These are phyloP conservation scores for Euura lappo DNA, from an alignment of 1,140 invertebrate species.

Conservation along the genomic window DNA sequence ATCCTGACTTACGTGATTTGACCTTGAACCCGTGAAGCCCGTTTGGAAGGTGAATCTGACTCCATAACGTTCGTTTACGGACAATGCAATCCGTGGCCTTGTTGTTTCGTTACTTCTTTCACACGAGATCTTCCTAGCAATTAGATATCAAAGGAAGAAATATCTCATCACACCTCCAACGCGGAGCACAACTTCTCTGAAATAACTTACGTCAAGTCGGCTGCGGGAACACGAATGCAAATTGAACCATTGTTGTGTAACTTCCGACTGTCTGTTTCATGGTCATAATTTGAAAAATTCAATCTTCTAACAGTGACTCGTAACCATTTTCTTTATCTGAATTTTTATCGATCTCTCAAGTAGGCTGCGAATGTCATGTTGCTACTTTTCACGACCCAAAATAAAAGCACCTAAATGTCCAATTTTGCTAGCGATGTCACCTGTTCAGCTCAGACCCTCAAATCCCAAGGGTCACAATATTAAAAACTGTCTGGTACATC, in stretches of 20 bases:
- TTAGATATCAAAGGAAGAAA: background rate
- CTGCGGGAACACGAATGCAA: background rate
- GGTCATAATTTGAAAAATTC: background rate
- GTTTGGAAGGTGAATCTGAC: background rate
- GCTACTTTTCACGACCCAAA: too few relatives aligned
- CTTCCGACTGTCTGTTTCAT: background rate
- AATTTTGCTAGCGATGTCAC: too few relatives aligned
- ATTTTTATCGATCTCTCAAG: too few relatives aligned
- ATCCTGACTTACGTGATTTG: background rate
- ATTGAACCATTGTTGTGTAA: background rate
- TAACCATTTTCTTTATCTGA: too few relatives aligned
- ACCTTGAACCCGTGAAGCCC: background rate
- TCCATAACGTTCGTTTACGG: background rate
- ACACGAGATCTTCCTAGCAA: conserved; percentile 1
- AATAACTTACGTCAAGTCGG: background rate
- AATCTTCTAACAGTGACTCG: too few relatives aligned
- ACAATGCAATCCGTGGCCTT: background rate
- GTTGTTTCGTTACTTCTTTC: background rate
- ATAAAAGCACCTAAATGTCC: too few relatives aligned
- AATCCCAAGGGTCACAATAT: too few relatives aligned
- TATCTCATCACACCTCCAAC: background rate
- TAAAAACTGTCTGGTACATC: too few relatives aligned
- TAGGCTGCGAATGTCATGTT: too few relatives aligned
- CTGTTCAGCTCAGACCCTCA: too few relatives aligned
- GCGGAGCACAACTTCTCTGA: background rate